Base-by-base conservation (phyloP, 1,140 invertebrate genomes). In the Pomacea maculata region DNA sequence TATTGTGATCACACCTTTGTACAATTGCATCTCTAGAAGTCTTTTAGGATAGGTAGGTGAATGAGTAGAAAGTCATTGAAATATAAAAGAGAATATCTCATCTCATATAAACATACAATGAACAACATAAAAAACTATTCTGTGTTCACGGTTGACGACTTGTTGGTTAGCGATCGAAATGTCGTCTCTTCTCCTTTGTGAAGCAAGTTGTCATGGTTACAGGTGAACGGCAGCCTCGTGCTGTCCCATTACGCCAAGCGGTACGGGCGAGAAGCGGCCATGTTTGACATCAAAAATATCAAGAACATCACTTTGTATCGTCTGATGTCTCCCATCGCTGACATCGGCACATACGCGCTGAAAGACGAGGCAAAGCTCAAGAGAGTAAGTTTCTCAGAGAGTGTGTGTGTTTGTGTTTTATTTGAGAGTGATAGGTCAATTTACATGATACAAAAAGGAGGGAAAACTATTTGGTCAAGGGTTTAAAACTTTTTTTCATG, bases 261-360 rank as follows among this genome's bases (percentile, higher is more conserved):
- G 54, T 80, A 82, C 21, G 88, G 88, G 67, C 72, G 70, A 15
- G 85, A 90, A 73, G 88, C 88, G 9, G 86, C 83, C 68, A 83
- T 80, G n/a, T 89, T 96, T 86, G 93, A 94, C 80, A 91, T 93
- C 85, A 93, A 94, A 34, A 90, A 90, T 15, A 93, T 97, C 61
- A 92, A 93, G 9, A 95, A 97, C 90, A 93, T 93, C 19, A 89
- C 91, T 11, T 93, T 95, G 0, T 94, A 94, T 87, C 91, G 97
- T 81, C 95, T 96, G 88, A 92, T 98, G 11, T 94, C 94, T 85
- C 93, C 95, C 78, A 93, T 97, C 54, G 95, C 95, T 14, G 94
- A 95, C 68, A 95, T 97, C 7, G 97, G 97, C 0, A 92, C 93
- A 0, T 92, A 95, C 0, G 95, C 95, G 1, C 90, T 97, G 34